These are phyloP conservation scores for Pluvianellus socialis DNA, from an alignment of 2,113 vertebrate species.

Conservation along the genomic window DNA sequence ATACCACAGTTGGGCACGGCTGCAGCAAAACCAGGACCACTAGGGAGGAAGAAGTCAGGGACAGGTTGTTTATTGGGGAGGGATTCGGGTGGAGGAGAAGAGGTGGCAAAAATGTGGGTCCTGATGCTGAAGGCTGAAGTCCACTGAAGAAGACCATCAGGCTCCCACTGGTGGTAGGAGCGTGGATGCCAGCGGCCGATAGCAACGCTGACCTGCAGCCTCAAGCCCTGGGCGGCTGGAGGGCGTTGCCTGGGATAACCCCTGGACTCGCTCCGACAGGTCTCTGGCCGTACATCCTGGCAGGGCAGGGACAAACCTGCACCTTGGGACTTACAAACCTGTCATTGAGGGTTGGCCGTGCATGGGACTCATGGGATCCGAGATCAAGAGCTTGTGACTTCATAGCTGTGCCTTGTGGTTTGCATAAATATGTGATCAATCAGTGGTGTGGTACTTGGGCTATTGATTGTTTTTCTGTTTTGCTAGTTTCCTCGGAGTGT, in stretches of 20 bases:
- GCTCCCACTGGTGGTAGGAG: background rate
- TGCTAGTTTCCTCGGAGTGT: background rate
- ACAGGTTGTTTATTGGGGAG: background rate
- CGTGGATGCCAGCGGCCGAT: fast-evolving
- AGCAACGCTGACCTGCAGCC: background rate
- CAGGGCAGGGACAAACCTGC: fast-evolving
- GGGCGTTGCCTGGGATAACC: background rate
- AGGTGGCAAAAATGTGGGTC: background rate
- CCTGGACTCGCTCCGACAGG: background rate
- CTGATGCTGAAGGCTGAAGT: background rate
- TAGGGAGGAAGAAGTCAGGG: background rate
- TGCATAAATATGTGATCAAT: background rate
- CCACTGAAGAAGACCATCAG: background rate
- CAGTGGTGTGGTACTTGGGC: background rate
- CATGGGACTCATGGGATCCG: fast-evolving
- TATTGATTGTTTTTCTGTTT: background rate
- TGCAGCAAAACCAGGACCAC: background rate
- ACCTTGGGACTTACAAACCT: background rate
- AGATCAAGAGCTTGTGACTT: fast-evolving
- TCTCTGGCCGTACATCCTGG: fast-evolving
- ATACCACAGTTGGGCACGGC: background rate
- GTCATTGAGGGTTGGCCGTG: background rate
- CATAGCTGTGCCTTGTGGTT: background rate
- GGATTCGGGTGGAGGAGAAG: background rate
- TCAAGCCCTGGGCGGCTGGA: background rate